A percentile compares a stretch with the other conserved stretches of the same genome.
Evolutionary conservation across 2,888 invertebrate species (phyloP).

Genomic region (Dermolepida albohirtum): DNA sequence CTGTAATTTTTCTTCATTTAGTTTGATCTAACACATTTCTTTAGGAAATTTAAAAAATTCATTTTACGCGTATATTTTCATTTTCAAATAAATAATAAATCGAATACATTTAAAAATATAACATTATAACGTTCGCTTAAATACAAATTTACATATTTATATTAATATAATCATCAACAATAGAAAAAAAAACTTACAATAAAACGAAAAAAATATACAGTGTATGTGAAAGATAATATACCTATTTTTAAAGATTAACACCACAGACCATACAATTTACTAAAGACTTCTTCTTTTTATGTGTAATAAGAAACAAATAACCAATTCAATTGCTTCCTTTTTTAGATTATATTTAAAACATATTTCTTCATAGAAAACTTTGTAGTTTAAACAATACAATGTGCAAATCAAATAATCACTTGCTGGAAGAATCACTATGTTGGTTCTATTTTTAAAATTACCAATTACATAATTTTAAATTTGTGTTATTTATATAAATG

Average conservation of each 20-base stretch:
- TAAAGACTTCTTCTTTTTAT: slow-evolving; percentile 21
- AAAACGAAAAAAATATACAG: slow-evolving; percentile 31
- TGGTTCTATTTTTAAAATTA: too few relatives aligned
- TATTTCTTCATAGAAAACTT: too few relatives aligned
- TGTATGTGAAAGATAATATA: slow-evolving; percentile 28
- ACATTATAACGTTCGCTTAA: slow-evolving; percentile 34
- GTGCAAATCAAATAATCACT: too few relatives aligned
- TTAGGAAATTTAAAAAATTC: slow-evolving; percentile 1
- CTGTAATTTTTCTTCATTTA: slow-evolving; percentile 14
- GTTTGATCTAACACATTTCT: neutral
- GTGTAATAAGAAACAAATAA: neutral
- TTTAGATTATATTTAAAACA: too few relatives aligned
- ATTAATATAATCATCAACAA: slow-evolving; percentile 37
- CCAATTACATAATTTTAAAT: too few relatives aligned
- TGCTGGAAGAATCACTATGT: too few relatives aligned
- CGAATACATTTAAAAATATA: slow-evolving; percentile 37
- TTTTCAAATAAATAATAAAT: slow-evolving; percentile 28
- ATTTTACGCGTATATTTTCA: slow-evolving; percentile 8
- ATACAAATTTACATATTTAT: slow-evolving; percentile 37
- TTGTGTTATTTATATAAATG: too few relatives aligned
- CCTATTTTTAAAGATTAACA: slow-evolving; percentile 32
- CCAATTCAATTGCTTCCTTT: neutral
- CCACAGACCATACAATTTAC: slow-evolving; percentile 38
- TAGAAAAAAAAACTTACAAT: slow-evolving; percentile 29
- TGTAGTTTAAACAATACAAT: too few relatives aligned